Evolutionary conservation across 2,888 invertebrate species (phyloP).

Genomic region (Plemyria rubiginata): DNA sequence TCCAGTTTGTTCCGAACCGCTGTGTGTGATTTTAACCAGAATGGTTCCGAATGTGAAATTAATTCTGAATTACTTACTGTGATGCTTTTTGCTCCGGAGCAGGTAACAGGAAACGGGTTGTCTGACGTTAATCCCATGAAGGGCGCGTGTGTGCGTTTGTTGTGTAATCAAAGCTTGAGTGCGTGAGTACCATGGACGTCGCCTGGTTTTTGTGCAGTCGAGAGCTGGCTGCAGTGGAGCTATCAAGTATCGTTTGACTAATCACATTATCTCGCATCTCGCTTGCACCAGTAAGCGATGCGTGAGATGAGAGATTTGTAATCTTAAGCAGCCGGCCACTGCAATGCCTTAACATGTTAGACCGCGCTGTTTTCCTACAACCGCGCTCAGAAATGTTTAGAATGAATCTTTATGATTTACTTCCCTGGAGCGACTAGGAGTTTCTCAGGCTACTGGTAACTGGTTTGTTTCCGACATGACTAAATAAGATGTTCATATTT

Average conservation of each 20-base stretch:
- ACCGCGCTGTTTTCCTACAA: slow-evolving; percentile 47
- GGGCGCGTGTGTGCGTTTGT: slow-evolving; percentile 61
- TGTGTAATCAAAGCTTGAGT: slow-evolving; percentile 68
- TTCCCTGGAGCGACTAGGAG: slow-evolving; percentile 63
- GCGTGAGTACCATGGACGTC: slow-evolving; percentile 61
- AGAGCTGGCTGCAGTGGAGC: slow-evolving; percentile 59
- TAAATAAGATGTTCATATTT: slow-evolving; percentile 77
- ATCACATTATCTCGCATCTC: slow-evolving; percentile 63
- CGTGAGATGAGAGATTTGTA: slow-evolving; percentile 57
- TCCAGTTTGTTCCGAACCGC: slow-evolving; percentile 34
- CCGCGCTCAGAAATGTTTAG: slow-evolving; percentile 64
- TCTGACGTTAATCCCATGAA: slow-evolving; percentile 75
- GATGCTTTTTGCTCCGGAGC: slow-evolving; percentile 75
- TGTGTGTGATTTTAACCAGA: slow-evolving; percentile 45
- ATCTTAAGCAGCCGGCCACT: slow-evolving; percentile 53
- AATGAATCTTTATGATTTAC: slow-evolving; percentile 78
- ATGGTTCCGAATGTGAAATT: slow-evolving; percentile 75
- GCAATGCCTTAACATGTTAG: slow-evolving; percentile 54
- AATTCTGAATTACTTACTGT: slow-evolving; percentile 78
- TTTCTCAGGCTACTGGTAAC: slow-evolving; percentile 79
- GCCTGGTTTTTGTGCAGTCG: slow-evolving; percentile 69
- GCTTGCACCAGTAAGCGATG: slow-evolving; percentile 51
- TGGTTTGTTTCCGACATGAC: slow-evolving; percentile 74
- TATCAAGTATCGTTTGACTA: slow-evolving; percentile 66
- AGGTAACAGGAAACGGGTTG: slow-evolving; percentile 84